Evolutionary conservation across 1,140 invertebrate species (phyloP), one percentile per base, ranked within the genome.

Genomic region (Camponotus vicinus): DNA sequence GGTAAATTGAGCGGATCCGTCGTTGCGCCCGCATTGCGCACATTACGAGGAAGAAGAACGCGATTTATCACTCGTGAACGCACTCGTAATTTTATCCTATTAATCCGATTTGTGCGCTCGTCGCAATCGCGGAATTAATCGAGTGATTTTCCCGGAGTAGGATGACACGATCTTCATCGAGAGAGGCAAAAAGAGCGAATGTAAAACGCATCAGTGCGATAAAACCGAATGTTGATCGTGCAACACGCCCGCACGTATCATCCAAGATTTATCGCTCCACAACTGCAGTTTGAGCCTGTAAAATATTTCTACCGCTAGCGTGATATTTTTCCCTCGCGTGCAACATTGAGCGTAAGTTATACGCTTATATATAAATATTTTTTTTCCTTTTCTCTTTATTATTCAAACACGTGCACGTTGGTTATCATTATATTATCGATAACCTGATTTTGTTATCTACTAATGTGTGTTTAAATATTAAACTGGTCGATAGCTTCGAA

Each of bases 71-170:
- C 15, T 59, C 61, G 59, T 21, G 77, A 67, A 37, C 34, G 9
- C 40, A 52, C 64, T 80, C 37, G 66, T 80, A 75, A 83, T 83
- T 75, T 83, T n/a, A 8, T 15, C 7, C 79, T 11, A 42, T 75
- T 70, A 83, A 83, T 83, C 40, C 9, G 55, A 32, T 21, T 42
- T 71, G 61, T 59, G 71, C 21, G 21, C n/a, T 18, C 13, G 13
- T 78, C 57, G 34, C 34, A 34, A 40, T 21, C 27, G 37, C 45
- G 34, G n/a, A 83, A 75, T 83, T 83, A 75, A 83, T 18, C 79
- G 42, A 83, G 69, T 69, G 55, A 73, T 73, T 83, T 49, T 40
- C 55, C 18, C n/a, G 13, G 21, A 21, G 9, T 59, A 21, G 18
- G 59, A 34, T 9, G 21, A 34, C 18, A 42, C 18, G 6, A 32